Conservation (phyloP, 2,888 invertebrate species). For the Cosmopolites sordidus region DNA sequence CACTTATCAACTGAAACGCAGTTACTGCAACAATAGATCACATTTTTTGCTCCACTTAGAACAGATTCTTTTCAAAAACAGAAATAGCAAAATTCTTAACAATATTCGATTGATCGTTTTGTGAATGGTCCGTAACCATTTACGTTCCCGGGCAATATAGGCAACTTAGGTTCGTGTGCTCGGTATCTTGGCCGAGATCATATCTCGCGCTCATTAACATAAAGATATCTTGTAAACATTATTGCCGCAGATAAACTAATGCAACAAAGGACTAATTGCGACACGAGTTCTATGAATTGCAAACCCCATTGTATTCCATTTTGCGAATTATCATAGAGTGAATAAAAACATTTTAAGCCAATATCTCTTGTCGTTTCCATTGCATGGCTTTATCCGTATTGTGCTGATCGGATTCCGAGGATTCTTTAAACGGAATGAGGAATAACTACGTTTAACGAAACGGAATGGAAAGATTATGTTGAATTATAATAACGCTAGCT, state of each 20-base stretch:
- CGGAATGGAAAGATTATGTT: too few species aligned
- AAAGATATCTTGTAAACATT: constrained; percentile 40
- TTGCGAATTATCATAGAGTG: constrained; percentile 17
- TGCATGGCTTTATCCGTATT: background rate
- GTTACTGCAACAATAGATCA: background rate
- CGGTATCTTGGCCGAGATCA: constrained; percentile 28
- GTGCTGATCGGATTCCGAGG: background rate
- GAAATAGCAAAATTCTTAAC: background rate
- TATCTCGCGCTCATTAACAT: constrained; percentile 37
- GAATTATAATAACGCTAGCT: too few species aligned
- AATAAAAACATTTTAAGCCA: constrained; percentile 15
- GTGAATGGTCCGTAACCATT: background rate
- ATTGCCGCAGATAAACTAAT: constrained; percentile 33
- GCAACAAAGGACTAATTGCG: constrained; percentile 38
- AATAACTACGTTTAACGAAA: too few species aligned
- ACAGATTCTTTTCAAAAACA: background rate
- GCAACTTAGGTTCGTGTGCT: constrained; percentile 18
- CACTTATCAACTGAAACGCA: background rate
- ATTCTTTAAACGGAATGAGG: too few species aligned
- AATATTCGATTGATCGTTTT: background rate
- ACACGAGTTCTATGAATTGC: constrained; percentile 36
- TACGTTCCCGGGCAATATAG: constrained; percentile 1
- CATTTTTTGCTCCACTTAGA: background rate
- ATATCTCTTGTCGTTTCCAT: constrained; percentile 9
- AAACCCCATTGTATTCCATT: constrained; percentile 31